phyloP scores from a whole-genome alignment of 2,888 invertebrate genomes.

The Meta bourneti region DNA sequence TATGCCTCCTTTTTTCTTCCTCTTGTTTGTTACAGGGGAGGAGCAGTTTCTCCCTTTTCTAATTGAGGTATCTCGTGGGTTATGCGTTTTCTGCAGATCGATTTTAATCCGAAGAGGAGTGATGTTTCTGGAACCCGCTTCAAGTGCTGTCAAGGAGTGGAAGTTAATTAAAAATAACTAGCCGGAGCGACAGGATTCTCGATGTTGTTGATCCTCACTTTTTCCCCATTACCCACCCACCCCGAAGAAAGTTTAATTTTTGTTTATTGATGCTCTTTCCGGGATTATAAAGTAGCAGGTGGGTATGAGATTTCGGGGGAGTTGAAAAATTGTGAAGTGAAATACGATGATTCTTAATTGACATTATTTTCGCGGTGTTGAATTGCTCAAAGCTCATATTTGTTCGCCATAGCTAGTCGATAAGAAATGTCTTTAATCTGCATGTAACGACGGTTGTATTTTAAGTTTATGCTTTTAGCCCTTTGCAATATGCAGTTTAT shows the following conservation, averaged over 20 bases:
- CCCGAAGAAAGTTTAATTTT: too few relatives aligned
- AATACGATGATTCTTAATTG: too few relatives aligned
- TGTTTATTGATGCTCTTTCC: not conserved
- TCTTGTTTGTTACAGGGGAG: conserved; percentile 19
- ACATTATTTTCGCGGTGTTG: too few relatives aligned
- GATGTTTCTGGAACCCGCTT: not conserved
- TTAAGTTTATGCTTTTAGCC: too few relatives aligned
- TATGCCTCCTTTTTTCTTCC: not conserved
- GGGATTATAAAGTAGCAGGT: not conserved
- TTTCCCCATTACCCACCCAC: not conserved
- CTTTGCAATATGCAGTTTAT: too few relatives aligned
- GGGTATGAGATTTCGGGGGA: not conserved
- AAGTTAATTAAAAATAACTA: conserved; percentile 36
- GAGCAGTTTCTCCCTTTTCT: conserved; percentile 14
- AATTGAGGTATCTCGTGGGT: conserved; percentile 58
- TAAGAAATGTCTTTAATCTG: too few relatives aligned
- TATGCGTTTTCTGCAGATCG: conserved; percentile 43
- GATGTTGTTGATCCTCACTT: not conserved
- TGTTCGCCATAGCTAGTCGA: too few relatives aligned
- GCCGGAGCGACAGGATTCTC: not conserved
- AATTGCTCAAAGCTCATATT: too few relatives aligned
- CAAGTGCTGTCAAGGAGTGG: not conserved
- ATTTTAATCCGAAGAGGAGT: not conserved
- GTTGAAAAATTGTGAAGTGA: too few relatives aligned
- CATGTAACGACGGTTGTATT: too few relatives aligned